phyloP scores from a whole-genome alignment of 1,140 invertebrate species.

The Zaprionus davidi region DNA sequence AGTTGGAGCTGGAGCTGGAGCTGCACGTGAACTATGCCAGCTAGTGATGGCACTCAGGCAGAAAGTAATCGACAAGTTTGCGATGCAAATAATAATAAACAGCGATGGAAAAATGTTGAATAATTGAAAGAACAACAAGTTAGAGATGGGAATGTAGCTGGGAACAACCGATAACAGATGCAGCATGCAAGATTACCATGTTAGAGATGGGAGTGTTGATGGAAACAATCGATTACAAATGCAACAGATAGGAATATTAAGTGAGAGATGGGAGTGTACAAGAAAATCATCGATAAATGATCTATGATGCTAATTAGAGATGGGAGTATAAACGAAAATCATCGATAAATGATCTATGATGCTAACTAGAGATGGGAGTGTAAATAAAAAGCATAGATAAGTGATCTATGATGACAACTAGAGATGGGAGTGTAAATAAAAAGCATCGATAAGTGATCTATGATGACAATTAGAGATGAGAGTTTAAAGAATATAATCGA shows the following conservation, averaged over 20 bases:
- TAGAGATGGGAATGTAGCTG: neutral
- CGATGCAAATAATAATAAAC: neutral
- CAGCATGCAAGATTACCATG: no score
- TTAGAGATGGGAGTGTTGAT: neutral
- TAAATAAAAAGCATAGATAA: no score
- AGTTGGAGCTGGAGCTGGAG: neutral
- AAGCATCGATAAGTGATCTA: no score
- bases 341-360: no score
- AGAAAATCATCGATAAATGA: neutral
- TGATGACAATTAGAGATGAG: no score
- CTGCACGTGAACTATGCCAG: neutral
- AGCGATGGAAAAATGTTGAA: neutral
- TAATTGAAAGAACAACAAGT: neutral
- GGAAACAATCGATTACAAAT: neutral
- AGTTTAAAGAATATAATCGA: no score
- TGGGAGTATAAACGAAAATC: fast-evolving
- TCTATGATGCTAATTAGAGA: neutral
- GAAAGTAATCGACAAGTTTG: neutral
- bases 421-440: no score
- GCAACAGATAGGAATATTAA: no score
- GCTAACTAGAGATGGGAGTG: no score
- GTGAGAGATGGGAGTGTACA: neutral
- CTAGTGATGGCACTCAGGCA: neutral
- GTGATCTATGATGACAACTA: no score
- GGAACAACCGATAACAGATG: neutral